phyloP scores from a whole-genome alignment of 2,888 invertebrate genomes.

The Agonopterix alstromeriana region DNA sequence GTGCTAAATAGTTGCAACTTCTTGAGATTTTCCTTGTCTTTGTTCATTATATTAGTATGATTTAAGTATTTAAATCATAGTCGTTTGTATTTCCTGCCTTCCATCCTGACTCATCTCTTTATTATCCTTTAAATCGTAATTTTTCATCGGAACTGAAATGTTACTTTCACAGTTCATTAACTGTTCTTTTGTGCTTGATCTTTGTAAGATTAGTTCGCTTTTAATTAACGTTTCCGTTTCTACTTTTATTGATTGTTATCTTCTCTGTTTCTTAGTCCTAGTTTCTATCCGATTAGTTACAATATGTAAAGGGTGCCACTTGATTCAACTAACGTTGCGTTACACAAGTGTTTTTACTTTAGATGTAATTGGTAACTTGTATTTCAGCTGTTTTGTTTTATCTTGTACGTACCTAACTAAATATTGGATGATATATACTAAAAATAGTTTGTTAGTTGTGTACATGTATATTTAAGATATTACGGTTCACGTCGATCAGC shows the following conservation, averaged over 20 bases:
- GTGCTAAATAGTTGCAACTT: too few relatives aligned
- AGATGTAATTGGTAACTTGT: not conserved
- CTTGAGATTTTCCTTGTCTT: too few relatives aligned
- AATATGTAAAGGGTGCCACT: not conserved
- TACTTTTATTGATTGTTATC: conserved; percentile 4
- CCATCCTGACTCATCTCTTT: conserved; percentile 18
- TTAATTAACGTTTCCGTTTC: conserved; percentile 23
- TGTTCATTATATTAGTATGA: too few relatives aligned
- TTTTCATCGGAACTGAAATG: conserved; percentile 16
- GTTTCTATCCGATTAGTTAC: not conserved
- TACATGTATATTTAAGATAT: conserved; percentile 1
- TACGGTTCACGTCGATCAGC: conserved; percentile 40
- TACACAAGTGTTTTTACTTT: not conserved
- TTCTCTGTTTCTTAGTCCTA: not conserved
- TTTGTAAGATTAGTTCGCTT: conserved; percentile 11
- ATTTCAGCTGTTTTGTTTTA: not conserved
- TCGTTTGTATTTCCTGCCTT: conserved; percentile 1
- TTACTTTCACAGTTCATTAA: conserved; percentile 25
- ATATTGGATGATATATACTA: not conserved
- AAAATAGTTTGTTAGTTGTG: not conserved
- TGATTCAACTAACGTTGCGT: not conserved
- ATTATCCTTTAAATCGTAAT: too few relatives aligned
- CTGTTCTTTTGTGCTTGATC: conserved; percentile 17
- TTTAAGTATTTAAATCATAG: conserved; percentile 2
- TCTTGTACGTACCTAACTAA: not conserved